Base-by-base conservation (phyloP, 1,140 invertebrate species). In the Lasioglossum albipes region DNA sequence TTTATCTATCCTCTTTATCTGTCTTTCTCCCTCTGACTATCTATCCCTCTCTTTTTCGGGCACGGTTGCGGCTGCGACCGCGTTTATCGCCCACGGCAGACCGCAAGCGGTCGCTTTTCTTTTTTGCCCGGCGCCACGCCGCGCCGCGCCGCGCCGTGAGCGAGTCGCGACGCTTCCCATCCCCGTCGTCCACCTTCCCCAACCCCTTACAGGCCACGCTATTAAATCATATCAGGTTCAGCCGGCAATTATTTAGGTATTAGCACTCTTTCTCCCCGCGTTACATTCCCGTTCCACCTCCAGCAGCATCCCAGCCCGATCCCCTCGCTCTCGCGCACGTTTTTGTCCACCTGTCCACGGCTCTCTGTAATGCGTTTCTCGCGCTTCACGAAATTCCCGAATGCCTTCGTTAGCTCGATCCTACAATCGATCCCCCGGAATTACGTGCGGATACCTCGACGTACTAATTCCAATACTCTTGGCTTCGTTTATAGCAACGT, bases 171-270 rank as follows among this genome's bases (percentile, higher is more conserved):
- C 61, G 45, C 67, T 64, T 61, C 61, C 59, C 52, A 12, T 20
- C 41, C n/a, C 22, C 31, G 20, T n/a, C 7, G 7, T 9, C 20
- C 57, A 1, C 57, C 20, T 7, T n/a, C n/a, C 61, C 12, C 10
- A 49, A 36, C 41, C n/a, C n/a, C 42, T 16, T 42, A 62, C 68
- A 42, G 20, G 57, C 52, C 61, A 16, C 75, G 79, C 81, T 83
- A 88, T 89, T 90, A 90, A 91, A 91, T 91, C 90, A 90, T 91
- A 91, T 90, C 89, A 89, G 84, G 82, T 85, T 88, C 87, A 90
- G 86, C 84, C 85, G 81, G 88, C 90, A 90, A 91, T 91, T 91
- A 91, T 91, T 91, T 87, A 89, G 85, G 89, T 90, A 91, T 91
- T 91, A 91, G 81, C 85, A 86, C 89, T 89, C 67, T 83, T 81